A percentile compares a stretch with the other conserved stretches of the same genome.
Evolutionary conservation across 1,140 invertebrate species (phyloP).

Genomic region (Phymorhynchus buccinoides): DNA sequence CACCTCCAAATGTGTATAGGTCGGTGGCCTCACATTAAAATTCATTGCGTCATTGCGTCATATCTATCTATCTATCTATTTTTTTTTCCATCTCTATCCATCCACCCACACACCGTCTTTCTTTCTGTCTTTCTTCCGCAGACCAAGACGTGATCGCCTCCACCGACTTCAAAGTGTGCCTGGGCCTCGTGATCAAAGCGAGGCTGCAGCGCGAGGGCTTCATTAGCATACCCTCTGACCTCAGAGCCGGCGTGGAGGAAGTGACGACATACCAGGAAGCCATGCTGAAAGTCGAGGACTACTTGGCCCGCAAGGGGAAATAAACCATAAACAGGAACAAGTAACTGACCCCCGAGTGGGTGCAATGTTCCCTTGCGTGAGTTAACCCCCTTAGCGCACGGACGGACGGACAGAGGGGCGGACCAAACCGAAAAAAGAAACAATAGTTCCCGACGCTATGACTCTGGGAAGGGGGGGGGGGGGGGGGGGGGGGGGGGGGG

Average conservation of each 20-base stretch:
- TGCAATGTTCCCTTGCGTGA: neutral
- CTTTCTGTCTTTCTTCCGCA: slow-evolving; percentile 30
- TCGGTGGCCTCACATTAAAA: too few relatives aligned
- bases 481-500: neutral
- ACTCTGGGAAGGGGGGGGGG: neutral
- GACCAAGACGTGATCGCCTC: slow-evolving; percentile 49
- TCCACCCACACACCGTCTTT: neutral
- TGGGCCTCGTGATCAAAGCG: slow-evolving; percentile 55
- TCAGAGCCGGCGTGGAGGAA: slow-evolving; percentile 49
- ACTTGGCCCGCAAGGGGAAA: slow-evolving; percentile 44
- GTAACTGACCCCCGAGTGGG: neutral
- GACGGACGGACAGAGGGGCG: neutral
- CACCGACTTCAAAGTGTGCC: slow-evolving; percentile 58
- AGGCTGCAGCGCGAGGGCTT: slow-evolving; percentile 54
- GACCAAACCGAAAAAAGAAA: neutral
- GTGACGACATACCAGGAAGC: slow-evolving; percentile 55
- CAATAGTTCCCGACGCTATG: neutral
- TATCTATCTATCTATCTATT: too few relatives aligned
- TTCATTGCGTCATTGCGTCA: too few relatives aligned
- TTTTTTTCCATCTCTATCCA: too few relatives aligned
- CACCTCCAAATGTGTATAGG: too few relatives aligned
- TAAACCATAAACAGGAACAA: neutral
- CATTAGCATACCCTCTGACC: slow-evolving; percentile 50
- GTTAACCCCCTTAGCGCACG: neutral
- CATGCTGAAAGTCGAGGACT: slow-evolving; percentile 51